Evolutionary conservation across 2,888 invertebrate species (phyloP), one percentile per base, ranked within the genome.

Genomic region (Meiosimyza platycephala): DNA sequence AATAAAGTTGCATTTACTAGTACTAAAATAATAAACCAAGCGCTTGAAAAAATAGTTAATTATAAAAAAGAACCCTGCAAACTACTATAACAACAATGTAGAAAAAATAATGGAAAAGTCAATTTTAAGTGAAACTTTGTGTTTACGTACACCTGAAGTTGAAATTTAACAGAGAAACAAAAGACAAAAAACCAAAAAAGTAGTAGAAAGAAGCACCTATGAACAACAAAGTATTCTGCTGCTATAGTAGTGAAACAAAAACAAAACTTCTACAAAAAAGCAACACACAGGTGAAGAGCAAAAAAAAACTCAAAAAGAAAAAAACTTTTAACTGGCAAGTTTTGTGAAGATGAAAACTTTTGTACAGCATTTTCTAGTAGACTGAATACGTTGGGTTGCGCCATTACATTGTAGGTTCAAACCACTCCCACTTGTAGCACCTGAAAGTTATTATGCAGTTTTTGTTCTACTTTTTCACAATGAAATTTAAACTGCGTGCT

Each of bases 91-190:
- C 55, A 22, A 55, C 16, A 55, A 55, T 18, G 22, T 22, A 22
- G 68, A 47, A 64, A 18, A 69, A 72, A 72, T 62, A 72, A 54
- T 64, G 68, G 50, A 69, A 72, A 67, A 72, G 67, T 72, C 72
- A 72, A 72, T 72, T 67, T 63, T 28, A 57, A 57, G 47, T 40
- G n/a, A 16, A n/a, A 40, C 62, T 40, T 6, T n/a, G 16, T 62
- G 40, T 40, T 62, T 62, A 7, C 40, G 12, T 62, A 16, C 62
- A 28, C 47, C 62, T 62, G 33, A 40, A 62, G n/a, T 40, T 40
- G 16, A 13, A 48, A 65, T 11, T 16, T 47, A 28, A 33, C 52
- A 22, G 18, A 65, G 12, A 6, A 50, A 48, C 65, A 65, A 50
- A n/a, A 12, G n/a, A 16, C 40, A n/a, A 47, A n/a, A 40, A 40